Conservation (phyloP, 2,888 invertebrate genomes). For the Sesia bembeciformis region DNA sequence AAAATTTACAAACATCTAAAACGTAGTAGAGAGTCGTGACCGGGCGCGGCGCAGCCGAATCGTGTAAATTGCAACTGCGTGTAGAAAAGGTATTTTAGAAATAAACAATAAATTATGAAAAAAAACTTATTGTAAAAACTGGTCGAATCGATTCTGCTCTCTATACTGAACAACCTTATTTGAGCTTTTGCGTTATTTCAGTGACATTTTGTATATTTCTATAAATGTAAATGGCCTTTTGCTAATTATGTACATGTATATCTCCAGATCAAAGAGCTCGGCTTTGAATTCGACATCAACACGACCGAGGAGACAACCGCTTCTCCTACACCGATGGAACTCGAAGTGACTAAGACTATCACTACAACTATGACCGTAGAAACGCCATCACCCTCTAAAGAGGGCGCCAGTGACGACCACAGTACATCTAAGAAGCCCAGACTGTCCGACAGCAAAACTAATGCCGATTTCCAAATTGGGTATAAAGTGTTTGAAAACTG, state of each 20-base stretch:
- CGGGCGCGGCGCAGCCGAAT: too few species aligned
- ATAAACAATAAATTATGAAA: too few species aligned
- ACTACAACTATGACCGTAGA: slow-evolving; percentile 31
- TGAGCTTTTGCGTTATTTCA: too few species aligned
- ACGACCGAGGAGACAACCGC: slow-evolving; percentile 26
- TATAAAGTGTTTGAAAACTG: slow-evolving; percentile 63
- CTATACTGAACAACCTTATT: too few species aligned
- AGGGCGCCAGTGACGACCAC: not conserved
- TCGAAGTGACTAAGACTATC: slow-evolving; percentile 28
- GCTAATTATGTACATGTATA: not conserved
- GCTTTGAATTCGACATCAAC: slow-evolving; percentile 66
- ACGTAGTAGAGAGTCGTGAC: too few species aligned
- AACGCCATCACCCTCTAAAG: slow-evolving; percentile 3
- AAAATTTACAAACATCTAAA: too few species aligned
- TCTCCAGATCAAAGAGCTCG: slow-evolving; percentile 74
- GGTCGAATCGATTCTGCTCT: too few species aligned
- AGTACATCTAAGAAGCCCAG: not conserved
- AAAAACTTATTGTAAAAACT: too few species aligned
- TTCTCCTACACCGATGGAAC: slow-evolving; percentile 28
- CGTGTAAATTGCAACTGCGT: too few species aligned
- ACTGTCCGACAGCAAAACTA: slow-evolving; percentile 4
- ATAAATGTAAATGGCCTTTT: too few species aligned
- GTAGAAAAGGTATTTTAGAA: too few species aligned
- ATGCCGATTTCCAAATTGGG: slow-evolving; percentile 50
- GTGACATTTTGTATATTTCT: too few species aligned